Evolutionary conservation across 1,140 invertebrate species (phyloP).

Genomic region (Orius laevigatus): DNA sequence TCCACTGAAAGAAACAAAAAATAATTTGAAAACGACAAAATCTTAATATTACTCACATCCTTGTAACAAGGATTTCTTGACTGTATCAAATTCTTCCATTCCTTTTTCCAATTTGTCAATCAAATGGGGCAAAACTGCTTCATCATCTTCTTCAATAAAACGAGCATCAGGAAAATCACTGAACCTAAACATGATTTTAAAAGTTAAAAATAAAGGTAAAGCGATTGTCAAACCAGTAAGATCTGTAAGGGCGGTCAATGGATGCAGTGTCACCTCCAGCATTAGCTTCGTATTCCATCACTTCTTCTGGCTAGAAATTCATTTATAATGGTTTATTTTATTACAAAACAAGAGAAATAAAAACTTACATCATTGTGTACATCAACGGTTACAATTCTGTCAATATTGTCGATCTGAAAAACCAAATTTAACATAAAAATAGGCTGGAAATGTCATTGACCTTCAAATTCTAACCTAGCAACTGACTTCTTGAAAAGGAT

Average conservation of each 20-base stretch:
- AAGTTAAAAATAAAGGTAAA: background rate
- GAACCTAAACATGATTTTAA: background rate
- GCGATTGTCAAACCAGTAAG: background rate
- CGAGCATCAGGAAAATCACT: background rate
- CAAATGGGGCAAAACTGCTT: slow-evolving; percentile 18
- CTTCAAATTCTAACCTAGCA: no score
- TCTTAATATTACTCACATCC: slow-evolving; percentile 30
- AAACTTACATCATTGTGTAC: slow-evolving; percentile 26
- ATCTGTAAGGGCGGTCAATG: background rate
- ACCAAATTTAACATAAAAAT: no score
- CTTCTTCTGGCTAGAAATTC: no score
- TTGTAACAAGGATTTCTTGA: slow-evolving; percentile 19
- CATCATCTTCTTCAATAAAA: background rate
- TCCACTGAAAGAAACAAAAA: slow-evolving; percentile 20
- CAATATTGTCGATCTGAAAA: no score
- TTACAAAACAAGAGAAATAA: no score
- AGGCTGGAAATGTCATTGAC: no score
- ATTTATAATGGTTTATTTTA: no score
- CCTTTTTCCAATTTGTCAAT: slow-evolving; percentile 28
- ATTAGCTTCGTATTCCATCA: no score
- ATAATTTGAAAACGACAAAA: background rate
- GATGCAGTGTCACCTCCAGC: background rate
- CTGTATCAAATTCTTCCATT: no score
- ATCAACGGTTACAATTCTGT: no score
- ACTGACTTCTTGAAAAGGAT: no score